phyloP scores from a whole-genome alignment of 2,888 invertebrate species.

The Epistrophe eligans region DNA sequence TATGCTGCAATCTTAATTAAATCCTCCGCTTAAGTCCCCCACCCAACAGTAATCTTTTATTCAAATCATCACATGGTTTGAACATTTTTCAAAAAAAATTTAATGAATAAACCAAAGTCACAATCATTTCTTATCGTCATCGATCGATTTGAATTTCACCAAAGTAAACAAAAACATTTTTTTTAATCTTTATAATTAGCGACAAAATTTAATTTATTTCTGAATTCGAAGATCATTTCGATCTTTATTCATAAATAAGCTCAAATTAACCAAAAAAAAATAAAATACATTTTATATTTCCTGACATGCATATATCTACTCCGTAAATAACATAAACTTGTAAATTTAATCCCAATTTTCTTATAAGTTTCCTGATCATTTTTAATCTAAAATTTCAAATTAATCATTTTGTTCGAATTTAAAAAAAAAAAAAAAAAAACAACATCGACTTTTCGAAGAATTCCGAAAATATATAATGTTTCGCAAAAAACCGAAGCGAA shows the following conservation, averaged over 20 bases:
- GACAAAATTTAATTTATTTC: slow-evolving; percentile 24
- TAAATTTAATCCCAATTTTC: slow-evolving; percentile 55
- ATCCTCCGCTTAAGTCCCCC: too few relatives aligned
- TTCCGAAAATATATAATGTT: neutral
- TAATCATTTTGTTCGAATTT: slow-evolving; percentile 62
- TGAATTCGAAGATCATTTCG: slow-evolving; percentile 25
- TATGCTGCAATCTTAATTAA: too few relatives aligned
- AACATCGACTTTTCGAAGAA: slow-evolving; percentile 50
- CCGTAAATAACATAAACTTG: slow-evolving; percentile 43
- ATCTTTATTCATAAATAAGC: slow-evolving; percentile 49
- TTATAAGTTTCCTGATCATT: slow-evolving; percentile 45
- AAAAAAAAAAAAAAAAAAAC: neutral
- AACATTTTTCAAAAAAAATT: neutral
- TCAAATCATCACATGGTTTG: neutral
- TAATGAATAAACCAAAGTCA: neutral
- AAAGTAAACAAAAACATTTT: neutral
- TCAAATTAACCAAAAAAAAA: slow-evolving; percentile 21
- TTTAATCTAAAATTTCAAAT: slow-evolving; percentile 59
- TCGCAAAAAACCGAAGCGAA: neutral
- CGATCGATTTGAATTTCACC: neutral
- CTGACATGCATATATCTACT: slow-evolving; percentile 40
- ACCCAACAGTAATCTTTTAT: neutral
- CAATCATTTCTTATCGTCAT: neutral
- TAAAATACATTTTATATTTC: slow-evolving; percentile 10
- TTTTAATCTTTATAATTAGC: slow-evolving; percentile 1